Evolutionary conservation across 1,140 invertebrate genomes (phyloP).

Genomic region (Phthorimaea operculella): DNA sequence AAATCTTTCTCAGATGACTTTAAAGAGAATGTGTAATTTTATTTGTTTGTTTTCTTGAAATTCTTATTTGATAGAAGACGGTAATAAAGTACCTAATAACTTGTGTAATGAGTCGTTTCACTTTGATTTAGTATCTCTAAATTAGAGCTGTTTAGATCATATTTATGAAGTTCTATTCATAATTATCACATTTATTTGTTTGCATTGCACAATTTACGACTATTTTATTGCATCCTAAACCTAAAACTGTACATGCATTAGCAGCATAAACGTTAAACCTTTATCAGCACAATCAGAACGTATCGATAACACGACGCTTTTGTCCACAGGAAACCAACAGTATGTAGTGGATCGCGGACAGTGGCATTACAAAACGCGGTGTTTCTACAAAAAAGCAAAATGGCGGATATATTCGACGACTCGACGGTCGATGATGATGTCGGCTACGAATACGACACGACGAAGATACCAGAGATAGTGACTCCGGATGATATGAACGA

Average conservation of each 20-base stretch:
- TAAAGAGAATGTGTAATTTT: no score
- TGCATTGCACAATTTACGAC: no score
- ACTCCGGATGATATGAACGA: slow-evolving; percentile 58
- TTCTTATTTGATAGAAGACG: no score
- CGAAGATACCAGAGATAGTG: slow-evolving; percentile 55
- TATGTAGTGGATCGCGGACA: slow-evolving; percentile 53
- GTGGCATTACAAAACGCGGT: slow-evolving; percentile 16
- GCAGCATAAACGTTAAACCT: background rate
- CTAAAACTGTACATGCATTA: background rate
- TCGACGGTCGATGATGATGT: slow-evolving; percentile 44
- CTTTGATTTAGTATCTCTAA: no score
- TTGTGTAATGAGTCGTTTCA: no score
- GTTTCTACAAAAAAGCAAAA: slow-evolving; percentile 21
- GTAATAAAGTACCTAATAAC: no score
- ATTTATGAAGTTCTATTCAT: no score
- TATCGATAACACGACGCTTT: slow-evolving; percentile 8
- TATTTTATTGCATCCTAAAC: no score
- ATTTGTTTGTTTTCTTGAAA: no score
- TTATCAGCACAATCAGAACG: background rate
- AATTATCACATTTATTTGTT: no score
- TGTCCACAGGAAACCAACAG: slow-evolving; percentile 44
- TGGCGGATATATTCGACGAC: slow-evolving; percentile 47
- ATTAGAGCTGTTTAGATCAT: no score
- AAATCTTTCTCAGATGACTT: no score
- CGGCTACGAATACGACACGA: slow-evolving; percentile 51